phyloP scores from a whole-genome alignment of 2,113 vertebrate species.

The Rhodinocichla rosea region DNA sequence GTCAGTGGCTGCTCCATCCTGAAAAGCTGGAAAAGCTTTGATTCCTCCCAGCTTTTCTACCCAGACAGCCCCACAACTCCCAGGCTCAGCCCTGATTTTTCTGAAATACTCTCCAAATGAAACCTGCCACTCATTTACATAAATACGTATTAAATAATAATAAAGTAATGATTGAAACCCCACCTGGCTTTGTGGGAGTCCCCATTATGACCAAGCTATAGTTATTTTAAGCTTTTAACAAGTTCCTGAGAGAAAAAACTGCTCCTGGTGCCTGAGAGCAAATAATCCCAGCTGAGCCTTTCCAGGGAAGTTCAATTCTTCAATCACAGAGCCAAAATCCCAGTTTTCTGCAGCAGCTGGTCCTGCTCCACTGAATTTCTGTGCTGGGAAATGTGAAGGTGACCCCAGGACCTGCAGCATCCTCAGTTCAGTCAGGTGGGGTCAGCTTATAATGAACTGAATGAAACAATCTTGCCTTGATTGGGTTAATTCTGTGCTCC shows the following conservation, averaged over 20 bases:
- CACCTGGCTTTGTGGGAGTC: neutral
- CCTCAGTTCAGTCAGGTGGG: neutral
- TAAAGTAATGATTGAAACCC: neutral
- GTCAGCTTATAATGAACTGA: neutral
- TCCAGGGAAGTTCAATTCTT: neutral
- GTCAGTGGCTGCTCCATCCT: neutral
- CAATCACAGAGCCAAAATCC: neutral
- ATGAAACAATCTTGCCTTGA: neutral
- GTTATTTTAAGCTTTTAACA: neutral
- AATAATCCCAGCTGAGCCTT: neutral
- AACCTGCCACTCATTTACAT: neutral
- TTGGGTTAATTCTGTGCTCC: neutral
- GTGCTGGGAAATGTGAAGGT: neutral
- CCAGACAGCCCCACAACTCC: neutral
- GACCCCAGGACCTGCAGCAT: neutral
- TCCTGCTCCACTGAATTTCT: neutral
- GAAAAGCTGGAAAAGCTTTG: neutral
- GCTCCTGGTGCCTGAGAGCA: neutral
- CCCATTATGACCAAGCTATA: too few relatives aligned
- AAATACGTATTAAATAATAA: neutral
- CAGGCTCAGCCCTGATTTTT: neutral
- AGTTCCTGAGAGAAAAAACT: neutral
- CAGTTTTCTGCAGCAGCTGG: neutral
- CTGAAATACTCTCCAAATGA: neutral
- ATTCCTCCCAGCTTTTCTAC: neutral